Conservation (phyloP, 2,888 invertebrate species). For the Lasioglossum marginatum region DNA sequence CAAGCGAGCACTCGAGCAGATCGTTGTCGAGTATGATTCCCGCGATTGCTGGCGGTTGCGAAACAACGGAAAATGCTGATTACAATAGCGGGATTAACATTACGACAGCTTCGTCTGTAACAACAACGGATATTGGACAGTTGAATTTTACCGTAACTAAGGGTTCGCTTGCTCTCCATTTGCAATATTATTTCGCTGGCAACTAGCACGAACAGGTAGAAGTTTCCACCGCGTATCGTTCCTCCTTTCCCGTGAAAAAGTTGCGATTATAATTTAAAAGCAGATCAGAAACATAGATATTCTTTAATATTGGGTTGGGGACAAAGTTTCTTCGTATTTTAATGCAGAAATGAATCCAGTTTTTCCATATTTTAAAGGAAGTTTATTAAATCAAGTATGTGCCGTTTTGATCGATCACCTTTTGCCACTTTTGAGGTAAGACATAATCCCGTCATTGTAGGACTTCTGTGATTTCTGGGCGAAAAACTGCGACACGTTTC, state of each 20-base stretch:
- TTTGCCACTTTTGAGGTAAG: no score
- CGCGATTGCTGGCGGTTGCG: slow-evolving; percentile 22
- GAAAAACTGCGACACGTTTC: no score
- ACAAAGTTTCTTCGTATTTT: no score
- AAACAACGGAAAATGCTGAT: slow-evolving; percentile 31
- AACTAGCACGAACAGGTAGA: neutral
- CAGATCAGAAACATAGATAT: neutral
- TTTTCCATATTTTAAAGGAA: no score
- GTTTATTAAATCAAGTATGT: no score
- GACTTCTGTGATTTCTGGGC: no score
- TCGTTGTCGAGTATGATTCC: slow-evolving; percentile 27
- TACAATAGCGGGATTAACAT: slow-evolving; percentile 41
- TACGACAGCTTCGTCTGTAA: slow-evolving; percentile 28
- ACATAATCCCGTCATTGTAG: no score
- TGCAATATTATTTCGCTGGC: slow-evolving; percentile 21
- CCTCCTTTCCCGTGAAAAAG: neutral
- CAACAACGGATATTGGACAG: slow-evolving; percentile 5
- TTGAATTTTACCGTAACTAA: slow-evolving; percentile 60
- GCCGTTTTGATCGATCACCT: no score
- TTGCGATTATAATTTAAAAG: neutral
- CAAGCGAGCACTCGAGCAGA: slow-evolving; percentile 22
- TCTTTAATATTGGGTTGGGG: no score
- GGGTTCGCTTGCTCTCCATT: slow-evolving; percentile 38
- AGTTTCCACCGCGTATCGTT: neutral
- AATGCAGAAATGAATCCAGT: no score